Base-by-base conservation (phyloP, 2,113 vertebrate species). In the Poeciliopsis occidentalis region DNA sequence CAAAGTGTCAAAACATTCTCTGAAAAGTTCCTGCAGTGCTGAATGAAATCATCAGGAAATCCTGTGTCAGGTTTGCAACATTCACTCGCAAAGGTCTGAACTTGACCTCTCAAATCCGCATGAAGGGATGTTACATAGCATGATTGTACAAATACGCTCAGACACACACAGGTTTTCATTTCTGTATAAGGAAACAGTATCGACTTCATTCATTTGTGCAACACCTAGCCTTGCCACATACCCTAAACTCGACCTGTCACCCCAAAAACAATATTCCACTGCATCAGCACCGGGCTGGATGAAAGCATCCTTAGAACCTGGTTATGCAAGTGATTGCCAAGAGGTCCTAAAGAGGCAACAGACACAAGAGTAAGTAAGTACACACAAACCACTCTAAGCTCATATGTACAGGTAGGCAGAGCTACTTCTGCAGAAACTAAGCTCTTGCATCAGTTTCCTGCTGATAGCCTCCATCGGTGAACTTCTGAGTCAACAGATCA, bases 381-480 rank as follows among this genome's bases (percentile, higher is more conserved):
- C 39, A 68, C 69, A 39, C 64, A 60, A 44, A 70, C 22, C n/a
- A 8, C 3, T 27, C 10, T 27, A 75, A 30, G 27, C 70, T 44
- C 30, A 74, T 63, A 68, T 5, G 47, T 5, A 22, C 17, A 22
- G 19, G 26, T 60, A 24, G 27, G 22, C n/a, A 70, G 29, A 81
- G 60, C 29, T 31, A 67, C 61, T 22, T 66, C 30, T 82, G 72
- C 73, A 85, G 67, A 73, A 77, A 61, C 78, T 60, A 7, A 24
- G 75, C 64, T 82, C 65, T 90, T 92, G 79, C 82, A 81, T 84
- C 85, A 91, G 73, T 88, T 92, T 91, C 88, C 89, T 89, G 85
- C 44, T 78, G 62, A 74, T 57, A 88, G 15, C 3, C 64, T 70
- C 47, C 30, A 6, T 83, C 62, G 69, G 22, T 47, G 4, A 15